Conservation (phyloP, 30 jellyfish, hydroid and myxozoan genomes). For the Hydractinia echinata region DNA sequence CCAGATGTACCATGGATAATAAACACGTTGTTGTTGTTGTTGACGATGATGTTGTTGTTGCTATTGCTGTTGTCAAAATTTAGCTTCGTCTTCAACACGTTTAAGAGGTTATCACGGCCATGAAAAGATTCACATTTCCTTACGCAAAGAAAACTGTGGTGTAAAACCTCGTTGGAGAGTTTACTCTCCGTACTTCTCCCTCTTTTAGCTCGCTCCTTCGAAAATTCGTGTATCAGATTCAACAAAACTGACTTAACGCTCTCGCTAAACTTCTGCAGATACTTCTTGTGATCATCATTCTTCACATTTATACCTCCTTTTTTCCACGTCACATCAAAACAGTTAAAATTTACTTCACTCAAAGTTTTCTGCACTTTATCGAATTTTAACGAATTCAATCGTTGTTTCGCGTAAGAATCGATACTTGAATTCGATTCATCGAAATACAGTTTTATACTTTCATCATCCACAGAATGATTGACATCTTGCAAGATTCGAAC, state of each 20-base stretch:
- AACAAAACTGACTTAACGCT: background rate
- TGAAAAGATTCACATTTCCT: background rate
- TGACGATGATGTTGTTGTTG: no score
- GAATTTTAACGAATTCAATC: background rate
- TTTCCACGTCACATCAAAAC: background rate
- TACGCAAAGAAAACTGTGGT: constrained; percentile 12
- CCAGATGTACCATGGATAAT: background rate
- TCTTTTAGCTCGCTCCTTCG: background rate
- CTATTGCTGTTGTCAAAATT: background rate
- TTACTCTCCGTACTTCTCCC: background rate
- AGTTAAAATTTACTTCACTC: background rate
- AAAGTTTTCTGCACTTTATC: background rate
- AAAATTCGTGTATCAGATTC: background rate
- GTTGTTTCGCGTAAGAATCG: background rate
- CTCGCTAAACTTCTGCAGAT: background rate
- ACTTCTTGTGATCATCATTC: background rate
- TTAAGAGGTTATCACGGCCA: constrained; percentile 2
- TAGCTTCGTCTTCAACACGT: background rate
- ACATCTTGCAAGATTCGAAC: background rate
- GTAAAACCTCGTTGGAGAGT: background rate
- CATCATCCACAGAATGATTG: background rate
- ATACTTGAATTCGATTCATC: background rate
- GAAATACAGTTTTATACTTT: background rate
- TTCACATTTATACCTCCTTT: background rate
- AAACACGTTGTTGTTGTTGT: background rate